Percentiles rank a stretch among this genome's conserved stretches.
Evolutionary conservation across 2,797 vertebrate species (phyloP).

Genomic region (Macroramphosus scolopax): DNA sequence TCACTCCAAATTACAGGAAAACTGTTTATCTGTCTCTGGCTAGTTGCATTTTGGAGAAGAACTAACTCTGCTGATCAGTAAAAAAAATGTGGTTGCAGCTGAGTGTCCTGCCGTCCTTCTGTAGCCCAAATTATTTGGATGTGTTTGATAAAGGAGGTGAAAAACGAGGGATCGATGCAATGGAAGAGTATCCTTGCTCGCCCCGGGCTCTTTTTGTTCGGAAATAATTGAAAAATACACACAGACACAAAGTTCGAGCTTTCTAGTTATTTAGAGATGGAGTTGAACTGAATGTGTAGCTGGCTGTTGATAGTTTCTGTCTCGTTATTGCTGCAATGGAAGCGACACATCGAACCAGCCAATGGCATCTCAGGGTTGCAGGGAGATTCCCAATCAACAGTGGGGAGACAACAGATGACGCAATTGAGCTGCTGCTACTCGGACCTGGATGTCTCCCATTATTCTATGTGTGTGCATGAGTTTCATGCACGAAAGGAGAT

Average conservation of each 20-base stretch:
- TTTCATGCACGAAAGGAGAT: constrained; percentile 9
- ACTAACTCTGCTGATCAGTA: no score
- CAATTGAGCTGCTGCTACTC: constrained; percentile 16
- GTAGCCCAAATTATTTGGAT: no score
- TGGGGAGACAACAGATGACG: constrained; percentile 51
- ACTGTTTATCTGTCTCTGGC: no score
- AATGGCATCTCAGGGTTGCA: constrained; percentile 42
- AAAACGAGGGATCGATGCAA: no score
- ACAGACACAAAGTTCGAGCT: neutral
- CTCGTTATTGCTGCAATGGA: constrained; percentile 50
- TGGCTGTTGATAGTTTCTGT: constrained; percentile 42
- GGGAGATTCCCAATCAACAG: constrained; percentile 64
- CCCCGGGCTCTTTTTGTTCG: no score
- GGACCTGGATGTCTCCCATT: constrained; percentile 7
- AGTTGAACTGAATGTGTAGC: constrained; percentile 52
- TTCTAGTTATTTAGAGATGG: constrained; percentile 39
- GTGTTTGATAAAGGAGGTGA: no score
- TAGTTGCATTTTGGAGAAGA: no score
- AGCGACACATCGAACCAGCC: constrained; percentile 45
- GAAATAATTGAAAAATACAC: no score
- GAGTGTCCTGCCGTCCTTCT: no score
- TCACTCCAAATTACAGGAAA: no score
- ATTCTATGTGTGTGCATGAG: constrained; percentile 16
- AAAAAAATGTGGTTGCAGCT: no score
- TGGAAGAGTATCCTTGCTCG: no score